Evolutionary conservation across 2,888 invertebrate species (phyloP).

Genomic region (Sesia bembeciformis): DNA sequence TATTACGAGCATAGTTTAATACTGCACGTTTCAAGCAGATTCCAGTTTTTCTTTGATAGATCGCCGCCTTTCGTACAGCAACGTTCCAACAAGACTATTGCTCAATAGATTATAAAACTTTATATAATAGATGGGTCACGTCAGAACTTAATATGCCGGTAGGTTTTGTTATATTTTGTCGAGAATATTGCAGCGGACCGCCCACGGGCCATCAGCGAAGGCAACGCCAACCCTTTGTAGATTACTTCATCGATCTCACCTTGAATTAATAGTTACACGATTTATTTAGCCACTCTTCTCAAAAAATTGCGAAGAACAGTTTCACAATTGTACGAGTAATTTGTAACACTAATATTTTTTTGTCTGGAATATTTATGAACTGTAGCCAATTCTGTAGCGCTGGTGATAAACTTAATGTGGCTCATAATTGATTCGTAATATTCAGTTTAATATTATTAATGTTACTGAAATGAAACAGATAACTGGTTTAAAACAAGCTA

Average conservation of each 20-base stretch:
- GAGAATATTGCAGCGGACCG: constrained; percentile 33
- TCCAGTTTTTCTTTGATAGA: too few relatives aligned
- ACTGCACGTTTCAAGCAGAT: too few relatives aligned
- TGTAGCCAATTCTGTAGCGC: background rate
- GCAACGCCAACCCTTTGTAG: constrained; percentile 63
- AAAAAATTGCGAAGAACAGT: constrained; percentile 19
- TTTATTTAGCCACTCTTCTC: constrained; percentile 51
- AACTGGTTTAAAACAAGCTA: constrained; percentile 17
- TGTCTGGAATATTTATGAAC: background rate
- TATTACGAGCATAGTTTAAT: too few relatives aligned
- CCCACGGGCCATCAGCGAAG: constrained; percentile 46
- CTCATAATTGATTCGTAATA: too few relatives aligned
- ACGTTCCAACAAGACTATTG: too few relatives aligned
- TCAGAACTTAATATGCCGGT: background rate
- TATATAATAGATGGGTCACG: too few relatives aligned
- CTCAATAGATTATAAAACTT: too few relatives aligned
- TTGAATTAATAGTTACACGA: constrained; percentile 71
- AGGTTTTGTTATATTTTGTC: constrained; percentile 14
- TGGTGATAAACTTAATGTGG: too few relatives aligned
- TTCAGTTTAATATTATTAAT: constrained; percentile 2
- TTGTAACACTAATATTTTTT: background rate
- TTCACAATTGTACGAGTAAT: background rate
- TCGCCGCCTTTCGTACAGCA: too few relatives aligned
- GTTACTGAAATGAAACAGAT: constrained; percentile 30
- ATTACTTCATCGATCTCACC: constrained; percentile 65